A percentile compares a stretch with the other conserved stretches of the same genome.
Evolutionary conservation across 2,797 vertebrate species (phyloP).

Genomic region (Euphonia xanthogaster): DNA sequence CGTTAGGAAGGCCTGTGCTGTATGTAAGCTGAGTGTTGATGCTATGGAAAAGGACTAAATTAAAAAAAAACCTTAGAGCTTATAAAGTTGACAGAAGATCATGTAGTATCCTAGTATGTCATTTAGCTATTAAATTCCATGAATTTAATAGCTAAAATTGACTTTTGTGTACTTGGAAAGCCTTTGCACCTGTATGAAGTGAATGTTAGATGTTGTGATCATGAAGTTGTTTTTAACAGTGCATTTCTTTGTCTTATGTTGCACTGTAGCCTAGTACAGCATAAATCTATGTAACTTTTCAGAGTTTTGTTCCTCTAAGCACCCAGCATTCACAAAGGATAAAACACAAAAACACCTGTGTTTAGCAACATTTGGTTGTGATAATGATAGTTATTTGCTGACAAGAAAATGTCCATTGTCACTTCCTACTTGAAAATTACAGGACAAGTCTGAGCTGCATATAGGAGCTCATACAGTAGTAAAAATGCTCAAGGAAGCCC

Average conservation of each 20-base stretch:
- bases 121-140: neutral
- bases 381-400: constrained; percentile 4
- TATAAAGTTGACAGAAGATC: neutral
- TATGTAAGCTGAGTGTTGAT: neutral
- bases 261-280: neutral
- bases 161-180: no score
- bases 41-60: neutral
- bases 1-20: neutral
- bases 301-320: neutral
- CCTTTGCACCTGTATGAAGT: neutral
- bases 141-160: no score
- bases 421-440: neutral
- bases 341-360: neutral
- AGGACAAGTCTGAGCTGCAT: neutral
- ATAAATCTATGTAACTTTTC: neutral
- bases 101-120: neutral
- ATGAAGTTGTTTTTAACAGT: neutral
- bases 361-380: neutral
- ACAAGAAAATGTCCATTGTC: neutral
- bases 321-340: neutral
- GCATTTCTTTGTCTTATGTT: neutral
- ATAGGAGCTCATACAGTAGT: neutral
- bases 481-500: neutral
- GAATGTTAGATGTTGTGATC: neutral
- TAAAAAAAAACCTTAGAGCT: neutral